A percentile compares a stretch with the other conserved stretches of the same genome.
Evolutionary conservation across 2,888 invertebrate species (phyloP).

Genomic region (Orthosia incerta): DNA sequence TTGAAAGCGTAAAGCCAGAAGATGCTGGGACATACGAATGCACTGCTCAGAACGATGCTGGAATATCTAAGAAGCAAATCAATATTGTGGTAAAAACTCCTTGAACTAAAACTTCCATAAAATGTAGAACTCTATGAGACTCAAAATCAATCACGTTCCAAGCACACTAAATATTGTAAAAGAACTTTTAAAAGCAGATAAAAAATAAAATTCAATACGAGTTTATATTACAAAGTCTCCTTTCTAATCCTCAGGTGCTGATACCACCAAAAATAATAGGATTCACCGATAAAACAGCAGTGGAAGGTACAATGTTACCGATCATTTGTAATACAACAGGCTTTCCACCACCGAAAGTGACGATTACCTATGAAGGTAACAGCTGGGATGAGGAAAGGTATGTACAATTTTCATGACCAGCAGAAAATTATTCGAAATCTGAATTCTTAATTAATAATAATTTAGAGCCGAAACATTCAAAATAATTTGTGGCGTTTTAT

Average conservation of each 20-base stretch:
- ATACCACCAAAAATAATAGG: conserved; percentile 76
- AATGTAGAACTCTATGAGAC: neutral
- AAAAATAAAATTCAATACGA: neutral
- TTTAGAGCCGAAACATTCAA: neutral
- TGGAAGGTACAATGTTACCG: conserved; percentile 75
- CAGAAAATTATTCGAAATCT: neutral
- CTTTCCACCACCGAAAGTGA: conserved; percentile 76
- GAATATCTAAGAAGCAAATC: conserved; percentile 69
- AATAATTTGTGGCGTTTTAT: neutral
- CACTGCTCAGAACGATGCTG: conserved; percentile 77
- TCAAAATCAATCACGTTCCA: neutral
- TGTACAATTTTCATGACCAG: conserved; percentile 37
- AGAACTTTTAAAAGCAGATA: neutral
- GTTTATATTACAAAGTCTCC: neutral
- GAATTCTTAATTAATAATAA: neutral
- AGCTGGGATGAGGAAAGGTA: conserved; percentile 70
- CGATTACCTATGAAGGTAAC: conserved; percentile 73
- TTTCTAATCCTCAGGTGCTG: conserved; percentile 74
- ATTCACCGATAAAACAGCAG: conserved; percentile 75
- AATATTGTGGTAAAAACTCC: conserved; percentile 72
- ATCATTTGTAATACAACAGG: conserved; percentile 80
- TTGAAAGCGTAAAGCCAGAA: conserved; percentile 71
- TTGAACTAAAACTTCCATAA: neutral
- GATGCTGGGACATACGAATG: conserved; percentile 84
- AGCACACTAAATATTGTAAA: neutral